These are phyloP conservation scores for Sitobion miscanthi DNA, from an alignment of 1,140 invertebrate genomes.

Conservation along the genomic window DNA sequence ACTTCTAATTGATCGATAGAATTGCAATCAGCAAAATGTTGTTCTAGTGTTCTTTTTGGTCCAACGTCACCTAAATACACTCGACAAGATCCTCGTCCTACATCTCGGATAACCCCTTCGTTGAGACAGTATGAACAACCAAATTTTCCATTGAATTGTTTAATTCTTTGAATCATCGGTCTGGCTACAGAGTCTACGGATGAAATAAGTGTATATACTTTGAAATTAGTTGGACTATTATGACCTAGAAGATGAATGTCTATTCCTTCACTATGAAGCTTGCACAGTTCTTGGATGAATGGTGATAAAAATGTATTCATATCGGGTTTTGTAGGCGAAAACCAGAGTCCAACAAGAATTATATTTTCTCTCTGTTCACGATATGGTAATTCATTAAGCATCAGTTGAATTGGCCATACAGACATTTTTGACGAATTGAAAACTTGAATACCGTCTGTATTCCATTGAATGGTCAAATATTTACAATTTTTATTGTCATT, in stretches of 20 bases:
- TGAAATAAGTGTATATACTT: not conserved
- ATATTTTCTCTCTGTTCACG: not conserved
- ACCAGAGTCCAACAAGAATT: not conserved
- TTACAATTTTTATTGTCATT: not conserved
- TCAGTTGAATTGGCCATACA: not conserved
- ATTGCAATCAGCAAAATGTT: not conserved
- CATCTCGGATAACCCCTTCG: not conserved
- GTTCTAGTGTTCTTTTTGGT: not conserved
- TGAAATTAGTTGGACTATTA: not conserved
- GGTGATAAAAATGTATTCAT: not conserved
- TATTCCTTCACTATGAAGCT: not conserved
- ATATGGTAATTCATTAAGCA: not conserved
- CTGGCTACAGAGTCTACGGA: not conserved
- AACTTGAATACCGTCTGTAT: not conserved
- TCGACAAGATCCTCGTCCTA: not conserved
- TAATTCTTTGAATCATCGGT: not conserved
- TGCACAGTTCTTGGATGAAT: not conserved
- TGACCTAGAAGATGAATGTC: not conserved
- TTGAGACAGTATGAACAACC: not conserved
- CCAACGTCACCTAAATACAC: not conserved
- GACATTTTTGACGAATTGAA: not conserved
- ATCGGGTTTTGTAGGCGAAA: not conserved
- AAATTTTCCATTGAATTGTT: not conserved
- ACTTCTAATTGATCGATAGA: not conserved
- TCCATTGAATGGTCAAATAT: not conserved